Evolutionary conservation across 2,113 vertebrate species (phyloP).

Genomic region (Eptatretus burgeri): DNA sequence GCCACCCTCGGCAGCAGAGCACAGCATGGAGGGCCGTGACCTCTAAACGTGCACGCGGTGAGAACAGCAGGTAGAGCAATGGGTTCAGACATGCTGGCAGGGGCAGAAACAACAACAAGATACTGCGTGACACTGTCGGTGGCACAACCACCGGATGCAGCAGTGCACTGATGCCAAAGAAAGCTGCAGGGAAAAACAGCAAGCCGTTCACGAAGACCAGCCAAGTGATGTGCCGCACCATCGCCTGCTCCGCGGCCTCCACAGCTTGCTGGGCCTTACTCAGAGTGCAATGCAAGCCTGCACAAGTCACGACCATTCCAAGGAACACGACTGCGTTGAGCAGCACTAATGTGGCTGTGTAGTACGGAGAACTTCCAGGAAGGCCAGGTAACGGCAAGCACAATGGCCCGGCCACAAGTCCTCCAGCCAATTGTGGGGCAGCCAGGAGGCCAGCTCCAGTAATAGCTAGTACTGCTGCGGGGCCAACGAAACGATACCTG

Average conservation of each 20-base stretch:
- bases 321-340: constrained; percentile 54
- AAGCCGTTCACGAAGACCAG: constrained; percentile 66
- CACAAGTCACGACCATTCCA: constrained; percentile 45
- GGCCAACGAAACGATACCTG: too few relatives aligned
- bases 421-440: too few relatives aligned
- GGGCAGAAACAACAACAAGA: constrained; percentile 47
- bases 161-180: constrained; percentile 54
- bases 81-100: constrained; percentile 62
- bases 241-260: constrained; percentile 19
- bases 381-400: constrained; percentile 43
- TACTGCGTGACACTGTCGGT: constrained; percentile 38
- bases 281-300: constrained; percentile 42
- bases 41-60: constrained; percentile 50
- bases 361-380: constrained; percentile 30
- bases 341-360: constrained; percentile 42
- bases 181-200: constrained; percentile 58
- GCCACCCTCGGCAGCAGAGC: too few relatives aligned
- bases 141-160: constrained; percentile 38
- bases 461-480: too few relatives aligned
- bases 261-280: constrained; percentile 18
- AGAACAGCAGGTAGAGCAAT: constrained; percentile 66
- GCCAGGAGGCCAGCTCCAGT: too few relatives aligned
- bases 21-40: constrained; percentile 12
- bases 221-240: constrained; percentile 53
- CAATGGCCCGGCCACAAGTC: constrained; percentile 16